Base-by-base conservation (phyloP, 2,113 vertebrate species). In the Oryzias javanicus region DNA sequence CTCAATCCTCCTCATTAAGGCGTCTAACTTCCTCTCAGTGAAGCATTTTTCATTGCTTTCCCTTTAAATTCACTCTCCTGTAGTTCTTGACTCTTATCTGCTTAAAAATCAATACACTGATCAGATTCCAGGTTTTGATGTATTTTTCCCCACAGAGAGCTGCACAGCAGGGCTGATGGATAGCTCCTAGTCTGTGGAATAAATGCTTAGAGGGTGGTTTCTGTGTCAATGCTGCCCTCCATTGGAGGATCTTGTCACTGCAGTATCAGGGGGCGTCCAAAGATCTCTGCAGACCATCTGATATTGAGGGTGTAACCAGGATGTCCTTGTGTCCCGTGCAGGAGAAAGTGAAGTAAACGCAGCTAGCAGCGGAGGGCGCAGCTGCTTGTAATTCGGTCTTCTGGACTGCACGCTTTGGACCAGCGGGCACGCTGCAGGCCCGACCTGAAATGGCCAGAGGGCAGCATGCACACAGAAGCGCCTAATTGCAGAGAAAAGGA, bases 211-310 rank as follows among this genome's bases (percentile, higher is more conserved):
- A 40, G 15, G 10, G 2, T 41, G 16, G 61, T 65, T 18, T 47
- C 51, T 78, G 42, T 60, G 75, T 69, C 78, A 65, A 85, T 76
- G 75, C 81, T 91, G 83, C 86, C 86, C 84, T 78, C 88, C 14
- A 51, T 59, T 82, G 89, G 85, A 48, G 4, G 0, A 1, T 0
- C 0, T 1, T 4, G 16, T 35, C 8, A 67, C 18, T 48, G 46
- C 29, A 40, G 56, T 41, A 16, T 29, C 47, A 45, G 56, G 25
- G 49, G 49, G 49, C 56, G 49, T 50, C 52, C 41, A 22, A 59
- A 42, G 49, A 24, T 49, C 52, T 49, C 2, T 29, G 17, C 55
- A 56, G 46, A 60, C 45, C 47, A 44, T 71, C 58, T 61, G 53
- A 77, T 79, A 60, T 62, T 45, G 4, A 73, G 70, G 72, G 79